Conservation (phyloP, 2,888 invertebrate species). For the Drosophila planitibia region DNA sequence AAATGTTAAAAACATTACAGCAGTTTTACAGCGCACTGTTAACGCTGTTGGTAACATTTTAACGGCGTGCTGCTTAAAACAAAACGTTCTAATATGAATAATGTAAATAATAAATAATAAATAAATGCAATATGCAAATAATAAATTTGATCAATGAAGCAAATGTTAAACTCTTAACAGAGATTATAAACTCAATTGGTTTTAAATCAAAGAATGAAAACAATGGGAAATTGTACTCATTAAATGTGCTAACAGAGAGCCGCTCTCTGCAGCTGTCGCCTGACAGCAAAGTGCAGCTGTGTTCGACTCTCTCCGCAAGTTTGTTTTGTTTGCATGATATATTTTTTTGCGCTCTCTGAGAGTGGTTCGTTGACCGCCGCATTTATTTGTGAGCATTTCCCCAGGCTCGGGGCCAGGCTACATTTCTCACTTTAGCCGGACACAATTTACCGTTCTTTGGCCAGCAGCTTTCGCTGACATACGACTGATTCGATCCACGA, state of each 20-base stretch:
- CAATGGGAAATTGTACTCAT: conserved; percentile 14
- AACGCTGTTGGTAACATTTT: conserved; percentile 18
- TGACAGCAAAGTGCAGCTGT: conserved; percentile 1
- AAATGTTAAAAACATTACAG: conserved; percentile 23
- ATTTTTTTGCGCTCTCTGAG: conserved; percentile 28
- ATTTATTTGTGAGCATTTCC: conserved; percentile 41
- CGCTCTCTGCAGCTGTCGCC: conserved; percentile 12
- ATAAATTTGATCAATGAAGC: too few species aligned
- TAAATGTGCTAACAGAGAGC: conserved; percentile 1
- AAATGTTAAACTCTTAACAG: neutral
- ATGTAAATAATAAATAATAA: neutral
- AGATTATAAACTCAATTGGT: neutral
- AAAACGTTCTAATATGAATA: neutral
- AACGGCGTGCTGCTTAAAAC: neutral
- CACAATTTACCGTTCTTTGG: conserved; percentile 50
- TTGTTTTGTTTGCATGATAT: conserved; percentile 55
- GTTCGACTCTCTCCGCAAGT: conserved; percentile 17
- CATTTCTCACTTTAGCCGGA: conserved; percentile 52
- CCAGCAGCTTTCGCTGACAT: conserved; percentile 27
- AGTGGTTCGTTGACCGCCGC: conserved; percentile 72
- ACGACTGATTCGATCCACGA: conserved; percentile 10
- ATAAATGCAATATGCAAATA: neutral
- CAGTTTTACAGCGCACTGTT: conserved; percentile 35
- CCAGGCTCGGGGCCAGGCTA: conserved; percentile 25
- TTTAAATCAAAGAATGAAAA: neutral